Percentiles rank a stretch among this genome's conserved stretches.
Conservation (phyloP, 2,113 vertebrate species). For the Oceanodroma tethys region DNA sequence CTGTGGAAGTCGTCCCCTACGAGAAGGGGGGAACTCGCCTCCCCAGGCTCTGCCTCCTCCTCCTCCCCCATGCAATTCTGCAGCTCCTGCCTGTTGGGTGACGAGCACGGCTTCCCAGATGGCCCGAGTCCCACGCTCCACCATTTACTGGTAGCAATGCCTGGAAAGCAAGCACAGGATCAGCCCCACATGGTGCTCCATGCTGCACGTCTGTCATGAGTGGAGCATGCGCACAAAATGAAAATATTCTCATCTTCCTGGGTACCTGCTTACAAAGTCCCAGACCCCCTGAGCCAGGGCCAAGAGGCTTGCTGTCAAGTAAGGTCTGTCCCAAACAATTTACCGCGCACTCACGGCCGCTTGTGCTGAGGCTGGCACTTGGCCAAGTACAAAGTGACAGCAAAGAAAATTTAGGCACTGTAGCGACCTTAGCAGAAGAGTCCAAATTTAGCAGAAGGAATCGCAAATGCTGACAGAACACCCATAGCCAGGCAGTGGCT, state of each 20-base stretch:
- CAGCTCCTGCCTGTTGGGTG: not conserved
- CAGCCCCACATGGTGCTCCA: too few species aligned
- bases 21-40: too few species aligned
- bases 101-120: not conserved
- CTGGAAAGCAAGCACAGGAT: not conserved
- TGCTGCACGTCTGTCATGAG: not conserved
- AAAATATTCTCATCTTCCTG: not conserved
- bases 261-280: not conserved
- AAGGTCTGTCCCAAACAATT: not conserved
- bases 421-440: not conserved
- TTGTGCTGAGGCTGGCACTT: not conserved
- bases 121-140: not conserved
- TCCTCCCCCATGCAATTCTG: not conserved
- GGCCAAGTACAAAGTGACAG: not conserved
- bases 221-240: too few species aligned
- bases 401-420: not conserved
- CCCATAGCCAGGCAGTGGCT: not conserved
- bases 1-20: not conserved
- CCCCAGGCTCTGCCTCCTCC: not conserved
- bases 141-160: not conserved
- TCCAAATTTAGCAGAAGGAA: not conserved
- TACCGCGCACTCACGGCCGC: not conserved
- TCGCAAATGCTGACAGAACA: not conserved
- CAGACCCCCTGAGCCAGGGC: not conserved
- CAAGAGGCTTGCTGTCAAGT: not conserved